phyloP scores from a whole-genome alignment of 2,888 invertebrate genomes.

The Strigamia maritima region DNA sequence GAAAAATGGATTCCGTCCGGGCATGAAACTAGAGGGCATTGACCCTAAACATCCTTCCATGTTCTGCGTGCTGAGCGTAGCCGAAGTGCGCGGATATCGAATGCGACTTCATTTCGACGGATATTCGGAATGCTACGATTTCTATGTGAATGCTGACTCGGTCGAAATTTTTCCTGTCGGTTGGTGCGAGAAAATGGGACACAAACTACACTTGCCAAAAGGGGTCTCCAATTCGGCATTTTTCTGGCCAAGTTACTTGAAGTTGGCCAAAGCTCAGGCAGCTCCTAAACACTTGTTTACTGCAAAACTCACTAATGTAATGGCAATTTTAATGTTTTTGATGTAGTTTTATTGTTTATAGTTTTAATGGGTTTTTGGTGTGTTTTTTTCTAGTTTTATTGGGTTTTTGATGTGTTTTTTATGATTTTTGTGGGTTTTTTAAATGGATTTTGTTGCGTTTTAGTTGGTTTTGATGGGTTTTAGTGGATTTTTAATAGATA shows the following conservation, averaged over 20 bases:
- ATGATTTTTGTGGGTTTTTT: too few species aligned
- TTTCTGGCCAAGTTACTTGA: conserved; percentile 80
- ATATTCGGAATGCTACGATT: conserved; percentile 81
- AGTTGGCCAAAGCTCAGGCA: conserved; percentile 67
- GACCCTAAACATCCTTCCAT: conserved; percentile 87
- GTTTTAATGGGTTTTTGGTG: too few species aligned
- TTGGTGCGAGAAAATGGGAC: conserved; percentile 85
- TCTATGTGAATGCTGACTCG: conserved; percentile 91
- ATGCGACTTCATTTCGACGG: conserved; percentile 88
- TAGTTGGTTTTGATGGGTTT: too few species aligned
- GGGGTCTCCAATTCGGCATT: conserved; percentile 60
- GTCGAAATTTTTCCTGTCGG: conserved; percentile 85
- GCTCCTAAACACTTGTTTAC: conserved; percentile 76
- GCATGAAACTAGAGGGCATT: conserved; percentile 88
- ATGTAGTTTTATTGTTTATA: too few species aligned
- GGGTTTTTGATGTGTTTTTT: neutral
- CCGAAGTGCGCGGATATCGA: conserved; percentile 76
- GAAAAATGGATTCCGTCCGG: conserved; percentile 67
- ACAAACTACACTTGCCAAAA: conserved; percentile 73
- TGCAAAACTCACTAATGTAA: conserved; percentile 54
- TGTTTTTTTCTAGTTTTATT: too few species aligned
- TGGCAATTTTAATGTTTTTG: too few species aligned
- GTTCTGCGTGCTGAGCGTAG: conserved; percentile 82
- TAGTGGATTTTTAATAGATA: too few species aligned
- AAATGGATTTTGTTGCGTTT: too few species aligned